Evolutionary conservation across 2,888 invertebrate species (phyloP), one percentile per base, ranked within the genome.

Genomic region (Gari tellinella): DNA sequence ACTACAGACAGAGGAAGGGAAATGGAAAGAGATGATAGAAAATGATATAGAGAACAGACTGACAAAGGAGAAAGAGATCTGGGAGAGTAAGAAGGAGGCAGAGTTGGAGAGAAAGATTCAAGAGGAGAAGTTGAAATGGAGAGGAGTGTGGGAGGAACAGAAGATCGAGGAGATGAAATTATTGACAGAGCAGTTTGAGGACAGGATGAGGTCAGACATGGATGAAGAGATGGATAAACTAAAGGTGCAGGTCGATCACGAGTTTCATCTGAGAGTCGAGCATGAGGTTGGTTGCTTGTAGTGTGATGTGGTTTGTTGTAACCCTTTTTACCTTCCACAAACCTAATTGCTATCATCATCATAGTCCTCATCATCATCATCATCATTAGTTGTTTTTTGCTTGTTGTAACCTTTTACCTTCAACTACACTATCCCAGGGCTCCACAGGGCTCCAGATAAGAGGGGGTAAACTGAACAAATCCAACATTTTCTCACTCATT

Each of bases 21-120:
- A 73, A 45, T 79, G 76, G 79, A 72, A 76, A 41, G 61, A 61
- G 12, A 65, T 72, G 67, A 69, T 72, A 15, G 74, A 80, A 48
- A 69, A 66, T 31, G 75, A 82, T 43, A 70, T 61, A 37, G 56
- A 74, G 57, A 41, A 61, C 40, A 69, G 72, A 57, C 57, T 78
- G 51, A 56, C 62, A 37, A 60, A 66, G 43, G 69, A 70, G 46
- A 74, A 61, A 57, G 75, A 57, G n/a, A 64, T 51, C 41, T 72
- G 67, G 64, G 55, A 70, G 12, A 17, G n/a, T 2, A 43, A 38
- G 19, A 70, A 66, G 45, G 62, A 31, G 10, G 52, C 12, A 19
- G 72, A 73, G 37, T 41, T 49, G 26, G 63, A 70, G 19, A 43
- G 58, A 17, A 58, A 52, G 19, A 8, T 75, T 15, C 15, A 67